Percentiles rank a stretch among this genome's conserved stretches.
phyloP scores from a whole-genome alignment of 2,888 invertebrate genomes.

The Melangyna quadrimaculata region DNA sequence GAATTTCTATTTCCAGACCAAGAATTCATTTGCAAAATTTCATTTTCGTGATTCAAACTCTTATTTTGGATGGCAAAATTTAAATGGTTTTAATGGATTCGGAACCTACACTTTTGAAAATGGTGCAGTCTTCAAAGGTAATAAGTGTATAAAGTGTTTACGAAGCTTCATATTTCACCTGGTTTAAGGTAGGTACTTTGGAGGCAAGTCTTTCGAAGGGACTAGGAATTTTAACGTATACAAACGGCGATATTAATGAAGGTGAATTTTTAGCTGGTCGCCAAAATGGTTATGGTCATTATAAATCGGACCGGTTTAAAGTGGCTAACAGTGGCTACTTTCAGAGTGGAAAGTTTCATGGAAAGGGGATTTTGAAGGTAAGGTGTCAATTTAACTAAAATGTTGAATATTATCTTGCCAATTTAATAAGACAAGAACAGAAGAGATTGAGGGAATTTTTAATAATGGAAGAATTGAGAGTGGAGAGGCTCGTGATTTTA shows the following conservation, averaged over 20 bases:
- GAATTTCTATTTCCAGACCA: neutral
- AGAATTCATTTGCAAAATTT: constrained; percentile 36
- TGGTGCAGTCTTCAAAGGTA: constrained; percentile 25
- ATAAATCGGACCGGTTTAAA: constrained; percentile 1
- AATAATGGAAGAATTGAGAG: neutral
- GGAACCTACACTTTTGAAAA: constrained; percentile 36
- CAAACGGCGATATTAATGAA: constrained; percentile 18
- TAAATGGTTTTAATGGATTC: constrained; percentile 37
- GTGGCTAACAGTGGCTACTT: constrained; percentile 49
- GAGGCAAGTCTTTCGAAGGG: constrained; percentile 9
- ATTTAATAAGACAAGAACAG: constrained; percentile 11
- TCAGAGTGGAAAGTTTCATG: constrained; percentile 36
- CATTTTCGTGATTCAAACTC: constrained; percentile 22
- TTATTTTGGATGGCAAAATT: constrained; percentile 33
- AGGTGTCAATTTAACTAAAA: neutral
- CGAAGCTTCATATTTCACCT: neutral
- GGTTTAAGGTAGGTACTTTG: constrained; percentile 49
- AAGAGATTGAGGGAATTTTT: constrained; percentile 27
- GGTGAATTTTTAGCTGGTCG: constrained; percentile 43
- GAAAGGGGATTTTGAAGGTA: constrained; percentile 51
- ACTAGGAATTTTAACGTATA: constrained; percentile 1
- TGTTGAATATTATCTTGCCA: neutral
- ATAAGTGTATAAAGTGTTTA: neutral
- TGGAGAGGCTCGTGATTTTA: constrained; percentile 5
- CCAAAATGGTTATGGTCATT: constrained; percentile 37